A percentile compares a stretch with the other conserved stretches of the same genome.
phyloP scores from a whole-genome alignment of 2,113 vertebrate species.

The Crotalus helleri region DNA sequence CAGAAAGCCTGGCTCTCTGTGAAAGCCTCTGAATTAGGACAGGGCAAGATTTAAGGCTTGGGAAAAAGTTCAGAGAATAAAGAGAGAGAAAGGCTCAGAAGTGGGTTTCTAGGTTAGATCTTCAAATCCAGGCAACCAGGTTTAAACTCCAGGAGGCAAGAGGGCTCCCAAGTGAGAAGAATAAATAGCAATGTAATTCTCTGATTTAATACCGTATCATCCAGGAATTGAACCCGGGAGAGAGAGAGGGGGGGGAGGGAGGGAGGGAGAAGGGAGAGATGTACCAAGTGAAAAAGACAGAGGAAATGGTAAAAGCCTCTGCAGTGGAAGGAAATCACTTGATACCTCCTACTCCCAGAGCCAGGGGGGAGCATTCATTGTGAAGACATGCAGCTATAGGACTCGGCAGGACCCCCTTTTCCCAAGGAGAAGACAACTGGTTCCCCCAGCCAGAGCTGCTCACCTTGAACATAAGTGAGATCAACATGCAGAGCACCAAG shows the following conservation, averaged over 20 bases:
- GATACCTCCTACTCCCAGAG: not conserved
- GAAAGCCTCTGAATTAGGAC: not conserved
- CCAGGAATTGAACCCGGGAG: not conserved
- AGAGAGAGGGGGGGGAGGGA: not conserved
- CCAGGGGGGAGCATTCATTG: not conserved
- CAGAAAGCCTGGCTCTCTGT: not conserved
- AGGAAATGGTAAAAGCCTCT: not conserved
- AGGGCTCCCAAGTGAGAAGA: not conserved
- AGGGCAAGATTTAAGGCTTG: not conserved
- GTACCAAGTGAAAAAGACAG: not conserved
- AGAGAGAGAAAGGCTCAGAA: not conserved
- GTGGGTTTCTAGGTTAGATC: not conserved
- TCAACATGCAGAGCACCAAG: constrained; percentile 87
- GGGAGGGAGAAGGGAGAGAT: not conserved
- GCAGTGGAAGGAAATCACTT: not conserved
- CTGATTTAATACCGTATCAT: not conserved
- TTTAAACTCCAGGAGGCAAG: not conserved
- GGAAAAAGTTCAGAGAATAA: not conserved
- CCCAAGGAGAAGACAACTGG: rapidly evolving
- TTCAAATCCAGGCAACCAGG: not conserved
- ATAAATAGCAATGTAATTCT: not conserved
- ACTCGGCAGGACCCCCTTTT: not conserved
- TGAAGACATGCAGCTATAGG: not conserved
- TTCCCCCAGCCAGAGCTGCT: constrained; percentile 43
- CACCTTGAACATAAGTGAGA: constrained; percentile 97